A percentile compares a stretch with the other conserved stretches of the same genome.
phyloP scores from a whole-genome alignment of 2,888 invertebrate genomes.

The Drosophila multiciliata region DNA sequence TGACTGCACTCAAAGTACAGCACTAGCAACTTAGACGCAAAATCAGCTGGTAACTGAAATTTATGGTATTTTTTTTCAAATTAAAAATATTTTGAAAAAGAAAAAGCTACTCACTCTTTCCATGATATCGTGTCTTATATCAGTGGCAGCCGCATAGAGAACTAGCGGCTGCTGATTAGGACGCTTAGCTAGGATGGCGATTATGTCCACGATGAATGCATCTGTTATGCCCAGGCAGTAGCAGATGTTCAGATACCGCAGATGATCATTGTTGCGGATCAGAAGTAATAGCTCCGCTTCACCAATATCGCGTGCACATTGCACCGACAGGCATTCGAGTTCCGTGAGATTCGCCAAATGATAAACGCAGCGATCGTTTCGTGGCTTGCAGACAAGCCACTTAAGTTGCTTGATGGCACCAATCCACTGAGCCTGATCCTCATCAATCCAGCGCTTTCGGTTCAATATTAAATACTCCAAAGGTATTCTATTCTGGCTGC shows the following conservation, averaged over 20 bases:
- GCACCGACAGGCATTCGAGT: slow-evolving; percentile 62
- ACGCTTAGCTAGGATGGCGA: slow-evolving; percentile 47
- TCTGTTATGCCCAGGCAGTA: slow-evolving; percentile 66
- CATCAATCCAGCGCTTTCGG: slow-evolving; percentile 67
- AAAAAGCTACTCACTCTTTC: slow-evolving; percentile 51
- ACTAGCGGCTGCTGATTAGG: slow-evolving; percentile 47
- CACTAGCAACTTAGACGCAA: slow-evolving; percentile 55
- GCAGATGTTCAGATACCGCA: slow-evolving; percentile 65
- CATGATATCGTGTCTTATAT: slow-evolving; percentile 64
- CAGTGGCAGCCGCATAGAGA: slow-evolving; percentile 67
- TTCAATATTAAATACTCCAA: slow-evolving; percentile 62
- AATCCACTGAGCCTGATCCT: slow-evolving; percentile 61
- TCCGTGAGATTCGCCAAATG: slow-evolving; percentile 47
- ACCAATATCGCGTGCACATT: slow-evolving; percentile 63
- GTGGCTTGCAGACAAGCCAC: slow-evolving; percentile 67
- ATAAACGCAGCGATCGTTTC: slow-evolving; percentile 56
- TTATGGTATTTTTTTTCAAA: background rate
- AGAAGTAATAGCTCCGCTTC: slow-evolving; percentile 51
- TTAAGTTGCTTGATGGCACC: slow-evolving; percentile 47
- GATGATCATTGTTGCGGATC: slow-evolving; percentile 55
- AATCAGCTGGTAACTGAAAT: slow-evolving; percentile 53
- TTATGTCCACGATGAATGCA: slow-evolving; percentile 52
- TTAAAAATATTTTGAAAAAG: background rate
- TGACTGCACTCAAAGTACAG: slow-evolving; percentile 67
- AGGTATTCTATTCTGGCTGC: slow-evolving; percentile 31